Percentiles rank a stretch among this genome's conserved stretches.
phyloP scores from a whole-genome alignment of 2,113 vertebrate species.

The Xerus inauris region DNA sequence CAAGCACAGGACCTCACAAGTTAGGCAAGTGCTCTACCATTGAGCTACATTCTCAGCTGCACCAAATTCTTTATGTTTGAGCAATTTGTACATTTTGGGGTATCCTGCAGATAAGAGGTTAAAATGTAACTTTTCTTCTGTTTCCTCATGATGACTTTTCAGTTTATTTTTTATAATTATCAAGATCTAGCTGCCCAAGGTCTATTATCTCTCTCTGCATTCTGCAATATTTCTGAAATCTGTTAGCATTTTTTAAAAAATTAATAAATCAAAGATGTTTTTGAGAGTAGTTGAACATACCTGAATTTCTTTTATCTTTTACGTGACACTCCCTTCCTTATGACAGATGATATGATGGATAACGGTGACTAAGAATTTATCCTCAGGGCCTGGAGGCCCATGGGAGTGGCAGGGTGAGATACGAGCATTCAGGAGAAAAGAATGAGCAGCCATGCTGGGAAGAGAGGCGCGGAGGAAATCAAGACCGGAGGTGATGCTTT shows the following conservation, averaged over 20 bases:
- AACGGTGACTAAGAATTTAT: neutral
- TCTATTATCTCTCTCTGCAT: neutral
- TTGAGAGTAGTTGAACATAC: neutral
- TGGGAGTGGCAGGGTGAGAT: neutral
- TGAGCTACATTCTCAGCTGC: too few species aligned
- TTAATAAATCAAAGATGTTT: conserved; percentile 16
- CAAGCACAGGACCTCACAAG: neutral
- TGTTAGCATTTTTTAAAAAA: neutral
- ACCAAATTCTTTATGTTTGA: neutral
- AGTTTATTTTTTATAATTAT: neutral
- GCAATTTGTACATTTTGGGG: neutral
- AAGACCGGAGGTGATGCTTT: neutral
- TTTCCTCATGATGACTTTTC: conserved; percentile 2
- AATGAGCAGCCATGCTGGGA: neutral
- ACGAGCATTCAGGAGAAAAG: neutral
- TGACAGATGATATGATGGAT: neutral
- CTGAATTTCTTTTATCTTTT: conserved; percentile 38
- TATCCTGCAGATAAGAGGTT: neutral
- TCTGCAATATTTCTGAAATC: conserved; percentile 10
- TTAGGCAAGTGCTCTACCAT: too few species aligned
- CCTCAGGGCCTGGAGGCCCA: neutral
- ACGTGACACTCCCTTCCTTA: neutral
- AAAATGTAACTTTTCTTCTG: neutral
- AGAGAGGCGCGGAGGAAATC: neutral
- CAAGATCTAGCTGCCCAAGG: neutral